A percentile compares a stretch with the other conserved stretches of the same genome.
phyloP scores from a whole-genome alignment of 2,113 vertebrate species.

The Tachycineta bicolor region DNA sequence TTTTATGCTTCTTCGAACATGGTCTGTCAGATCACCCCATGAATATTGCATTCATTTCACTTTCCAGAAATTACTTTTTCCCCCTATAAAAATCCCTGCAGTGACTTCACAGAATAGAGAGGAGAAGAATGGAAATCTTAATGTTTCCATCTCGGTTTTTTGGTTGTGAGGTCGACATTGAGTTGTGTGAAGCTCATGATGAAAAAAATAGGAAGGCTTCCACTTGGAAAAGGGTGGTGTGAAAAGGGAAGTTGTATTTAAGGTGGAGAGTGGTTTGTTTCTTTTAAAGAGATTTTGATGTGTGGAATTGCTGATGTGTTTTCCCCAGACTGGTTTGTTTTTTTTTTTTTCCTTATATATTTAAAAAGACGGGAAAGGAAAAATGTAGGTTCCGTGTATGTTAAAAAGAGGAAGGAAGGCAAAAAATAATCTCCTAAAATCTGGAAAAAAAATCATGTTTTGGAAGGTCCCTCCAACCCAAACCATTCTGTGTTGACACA shows the following conservation, averaged over 20 bases:
- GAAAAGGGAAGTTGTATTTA: neutral
- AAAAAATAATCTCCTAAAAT: neutral
- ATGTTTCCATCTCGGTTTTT: neutral
- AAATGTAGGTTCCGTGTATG: neutral
- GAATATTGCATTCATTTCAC: neutral
- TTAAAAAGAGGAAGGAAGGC: neutral
- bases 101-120: neutral
- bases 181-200: fast-evolving
- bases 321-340: neutral
- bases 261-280: neutral
- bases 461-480: neutral
- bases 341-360: neutral
- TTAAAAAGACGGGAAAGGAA: neutral
- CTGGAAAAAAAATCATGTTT: neutral
- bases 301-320: neutral
- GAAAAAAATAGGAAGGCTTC: neutral
- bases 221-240: neutral
- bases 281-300: neutral
- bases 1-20: slow-evolving; percentile 30
- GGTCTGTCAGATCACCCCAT: neutral
- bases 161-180: neutral
- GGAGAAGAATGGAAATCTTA: neutral
- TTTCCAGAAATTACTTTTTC: neutral
- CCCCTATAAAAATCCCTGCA: neutral
- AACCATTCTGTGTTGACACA: neutral